Conservation (phyloP, 2,888 invertebrate genomes). For the Rhopalosiphum nymphaeae region DNA sequence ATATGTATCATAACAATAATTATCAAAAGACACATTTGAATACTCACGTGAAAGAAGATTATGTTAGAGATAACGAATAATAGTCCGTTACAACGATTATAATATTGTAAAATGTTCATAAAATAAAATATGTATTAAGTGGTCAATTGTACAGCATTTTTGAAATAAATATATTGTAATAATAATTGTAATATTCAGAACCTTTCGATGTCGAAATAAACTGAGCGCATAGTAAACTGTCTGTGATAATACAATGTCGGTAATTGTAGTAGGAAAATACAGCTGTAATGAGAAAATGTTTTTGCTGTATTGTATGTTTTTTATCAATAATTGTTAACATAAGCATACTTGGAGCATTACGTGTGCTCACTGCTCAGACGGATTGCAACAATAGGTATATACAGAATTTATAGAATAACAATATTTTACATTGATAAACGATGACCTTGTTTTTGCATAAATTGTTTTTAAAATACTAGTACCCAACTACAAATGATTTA, state of each 20-base stretch:
- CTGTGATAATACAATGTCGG: background rate
- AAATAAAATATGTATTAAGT: background rate
- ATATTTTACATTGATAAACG: background rate
- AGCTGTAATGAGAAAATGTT: background rate
- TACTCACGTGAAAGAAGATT: background rate
- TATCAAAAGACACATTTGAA: background rate
- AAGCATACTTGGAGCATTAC: background rate
- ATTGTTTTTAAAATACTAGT: background rate
- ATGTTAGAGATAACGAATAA: background rate
- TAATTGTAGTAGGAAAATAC: background rate
- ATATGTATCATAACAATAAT: background rate
- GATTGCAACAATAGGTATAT: background rate
- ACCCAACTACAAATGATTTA: background rate
- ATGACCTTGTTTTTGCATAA: background rate
- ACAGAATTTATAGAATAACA: background rate
- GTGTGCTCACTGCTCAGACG: background rate
- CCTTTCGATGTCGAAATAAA: background rate
- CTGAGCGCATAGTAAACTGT: background rate
- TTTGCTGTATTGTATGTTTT: background rate
- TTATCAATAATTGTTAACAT: background rate
- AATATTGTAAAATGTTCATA: background rate
- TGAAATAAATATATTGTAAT: background rate
- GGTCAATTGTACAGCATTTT: background rate
- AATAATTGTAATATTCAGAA: background rate
- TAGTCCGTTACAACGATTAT: background rate